These are phyloP conservation scores for Spatulosminthurus flaviceps DNA, from an alignment of 2,888 invertebrate species.

Conservation along the genomic window DNA sequence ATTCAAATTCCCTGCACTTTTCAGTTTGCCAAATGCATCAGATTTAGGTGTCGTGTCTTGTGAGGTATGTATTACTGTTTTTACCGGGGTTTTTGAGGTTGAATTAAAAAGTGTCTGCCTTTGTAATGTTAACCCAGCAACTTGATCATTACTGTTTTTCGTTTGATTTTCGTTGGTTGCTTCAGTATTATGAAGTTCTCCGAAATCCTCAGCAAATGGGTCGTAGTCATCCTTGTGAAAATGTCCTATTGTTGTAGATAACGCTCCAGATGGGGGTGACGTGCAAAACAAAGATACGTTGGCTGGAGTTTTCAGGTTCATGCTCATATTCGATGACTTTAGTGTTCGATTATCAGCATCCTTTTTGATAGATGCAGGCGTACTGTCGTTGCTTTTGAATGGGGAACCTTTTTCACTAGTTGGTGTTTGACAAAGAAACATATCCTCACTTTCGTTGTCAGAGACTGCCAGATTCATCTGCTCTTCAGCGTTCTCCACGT, in stretches of 20 bases:
- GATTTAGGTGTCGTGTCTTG: no score
- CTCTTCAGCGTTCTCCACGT: no score
- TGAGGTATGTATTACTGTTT: no score
- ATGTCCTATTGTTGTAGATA: neutral
- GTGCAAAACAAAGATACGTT: neutral
- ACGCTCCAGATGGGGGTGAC: neutral
- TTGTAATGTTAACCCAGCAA: no score
- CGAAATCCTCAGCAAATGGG: constrained; percentile 1
- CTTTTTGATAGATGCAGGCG: neutral
- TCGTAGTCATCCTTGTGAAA: neutral
- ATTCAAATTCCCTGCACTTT: neutral
- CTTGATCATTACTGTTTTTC: no score
- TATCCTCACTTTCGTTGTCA: no score
- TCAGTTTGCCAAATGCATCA: no score
- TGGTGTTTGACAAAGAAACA: no score
- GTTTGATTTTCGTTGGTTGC: neutral
- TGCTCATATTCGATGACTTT: no score
- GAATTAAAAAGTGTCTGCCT: no score
- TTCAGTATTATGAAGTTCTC: neutral
- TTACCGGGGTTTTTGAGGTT: no score
- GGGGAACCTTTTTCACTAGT: neutral
- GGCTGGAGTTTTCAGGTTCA: neutral
- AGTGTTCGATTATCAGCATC: neutral
- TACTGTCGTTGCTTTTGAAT: neutral
- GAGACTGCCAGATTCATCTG: no score